These are phyloP conservation scores for Prosopocoilus inquinatus DNA, from an alignment of 2,888 invertebrate genomes.

Conservation along the genomic window DNA sequence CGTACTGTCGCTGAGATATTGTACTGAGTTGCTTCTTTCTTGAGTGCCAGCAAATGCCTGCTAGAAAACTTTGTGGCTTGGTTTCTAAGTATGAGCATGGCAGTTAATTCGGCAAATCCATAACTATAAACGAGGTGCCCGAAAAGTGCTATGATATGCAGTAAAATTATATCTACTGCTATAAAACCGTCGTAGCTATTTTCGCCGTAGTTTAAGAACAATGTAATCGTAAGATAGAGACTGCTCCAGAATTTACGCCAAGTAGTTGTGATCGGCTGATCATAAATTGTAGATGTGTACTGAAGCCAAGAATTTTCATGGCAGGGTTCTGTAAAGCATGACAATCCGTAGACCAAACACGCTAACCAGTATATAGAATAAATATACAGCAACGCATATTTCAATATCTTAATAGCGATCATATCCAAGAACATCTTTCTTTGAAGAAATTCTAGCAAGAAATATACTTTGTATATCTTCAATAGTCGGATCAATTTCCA, in stretches of 20 bases:
- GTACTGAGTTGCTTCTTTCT: constrained; percentile 11
- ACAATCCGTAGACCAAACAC: constrained; percentile 5
- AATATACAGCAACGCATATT: constrained; percentile 14
- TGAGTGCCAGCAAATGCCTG: constrained; percentile 9
- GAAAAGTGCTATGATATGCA: not conserved
- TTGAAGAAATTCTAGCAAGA: constrained; percentile 7
- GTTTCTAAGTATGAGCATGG: constrained; percentile 6
- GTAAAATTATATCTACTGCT: not conserved
- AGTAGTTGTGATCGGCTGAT: not conserved
- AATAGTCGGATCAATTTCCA: constrained; percentile 16
- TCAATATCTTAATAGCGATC: constrained; percentile 10
- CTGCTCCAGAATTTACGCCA: not conserved
- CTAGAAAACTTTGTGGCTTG: constrained; percentile 2
- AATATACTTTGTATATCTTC: constrained; percentile 19
- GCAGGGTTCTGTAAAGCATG: not conserved
- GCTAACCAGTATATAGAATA: constrained; percentile 13
- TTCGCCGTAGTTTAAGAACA: constrained; percentile 8
- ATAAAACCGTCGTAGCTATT: constrained; percentile 6
- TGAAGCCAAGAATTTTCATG: constrained; percentile 1
- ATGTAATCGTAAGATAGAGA: not conserved
- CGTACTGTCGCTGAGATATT: constrained; percentile 7
- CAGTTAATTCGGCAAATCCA: constrained; percentile 11
- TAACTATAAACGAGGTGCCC: constrained; percentile 13
- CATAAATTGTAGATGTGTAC: not conserved
- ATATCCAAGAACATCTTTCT: constrained; percentile 10